Evolutionary conservation across 2,888 invertebrate genomes (phyloP).

Genomic region (Pseudococcus viburni): DNA sequence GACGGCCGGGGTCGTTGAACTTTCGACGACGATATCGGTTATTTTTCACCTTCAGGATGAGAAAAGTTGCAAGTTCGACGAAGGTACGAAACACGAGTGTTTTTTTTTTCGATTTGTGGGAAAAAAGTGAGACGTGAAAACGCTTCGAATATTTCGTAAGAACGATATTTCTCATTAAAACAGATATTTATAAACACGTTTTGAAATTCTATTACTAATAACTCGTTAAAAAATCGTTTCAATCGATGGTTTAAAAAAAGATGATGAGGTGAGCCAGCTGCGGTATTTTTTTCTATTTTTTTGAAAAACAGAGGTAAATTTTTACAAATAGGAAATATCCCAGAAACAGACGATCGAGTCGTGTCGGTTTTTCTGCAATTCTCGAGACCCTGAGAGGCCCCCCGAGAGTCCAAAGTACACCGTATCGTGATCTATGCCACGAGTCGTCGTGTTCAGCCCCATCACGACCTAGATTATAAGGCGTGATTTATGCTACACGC

Average conservation of each 20-base stretch:
- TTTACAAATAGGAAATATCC: neutral
- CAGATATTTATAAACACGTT: constrained; percentile 34
- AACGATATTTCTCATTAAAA: constrained; percentile 38
- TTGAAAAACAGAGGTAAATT: neutral
- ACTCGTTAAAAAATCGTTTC: constrained; percentile 35
- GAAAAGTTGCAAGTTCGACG: no score
- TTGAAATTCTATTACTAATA: constrained; percentile 29
- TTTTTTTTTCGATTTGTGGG: neutral
- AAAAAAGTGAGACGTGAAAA: neutral
- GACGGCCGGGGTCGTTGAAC: constrained; percentile 15
- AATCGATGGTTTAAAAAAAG: neutral
- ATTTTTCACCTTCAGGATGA: no score
- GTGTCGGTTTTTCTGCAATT: neutral
- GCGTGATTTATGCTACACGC: neutral
- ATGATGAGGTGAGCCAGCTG: neutral
- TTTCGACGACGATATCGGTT: neutral
- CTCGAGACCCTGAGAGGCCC: neutral
- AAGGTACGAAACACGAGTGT: neutral
- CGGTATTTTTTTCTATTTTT: no score
- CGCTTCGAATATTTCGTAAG: neutral
- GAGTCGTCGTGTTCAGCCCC: neutral
- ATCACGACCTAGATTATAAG: neutral
- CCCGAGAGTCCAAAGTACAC: neutral
- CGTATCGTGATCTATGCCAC: neutral
- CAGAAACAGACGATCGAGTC: neutral